Conservation (phyloP, 30 jellyfish, hydroid and myxozoan genomes). For the Rhopilema esculentum region DNA sequence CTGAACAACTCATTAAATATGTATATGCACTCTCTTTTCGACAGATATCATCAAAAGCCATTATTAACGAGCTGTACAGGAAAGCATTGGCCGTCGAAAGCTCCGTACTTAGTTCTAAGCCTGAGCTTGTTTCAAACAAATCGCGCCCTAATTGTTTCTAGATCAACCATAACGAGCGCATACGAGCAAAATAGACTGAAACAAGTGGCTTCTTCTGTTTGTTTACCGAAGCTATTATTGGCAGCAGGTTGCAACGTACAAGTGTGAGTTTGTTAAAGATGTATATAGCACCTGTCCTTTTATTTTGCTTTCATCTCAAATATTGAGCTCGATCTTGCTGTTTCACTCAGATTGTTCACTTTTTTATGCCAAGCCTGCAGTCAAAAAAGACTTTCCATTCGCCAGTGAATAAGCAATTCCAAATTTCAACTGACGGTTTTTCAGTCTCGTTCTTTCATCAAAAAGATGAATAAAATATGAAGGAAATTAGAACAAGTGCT, state of each 20-base stretch:
- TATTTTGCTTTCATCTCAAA: constrained; percentile 33
- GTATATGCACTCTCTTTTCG: constrained; percentile 49
- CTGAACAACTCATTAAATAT: constrained; percentile 44
- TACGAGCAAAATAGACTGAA: constrained; percentile 18
- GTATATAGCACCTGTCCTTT: constrained; percentile 46
- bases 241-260: constrained; percentile 46
- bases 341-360: background rate
- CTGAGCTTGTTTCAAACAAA: constrained; percentile 23
- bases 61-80: constrained; percentile 16
- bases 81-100: constrained; percentile 41
- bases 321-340: background rate
- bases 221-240: constrained; percentile 12
- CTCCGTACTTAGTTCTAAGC: constrained; percentile 21
- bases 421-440: background rate
- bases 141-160: constrained; percentile 23
- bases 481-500: background rate
- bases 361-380: background rate
- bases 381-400: background rate
- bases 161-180: constrained; percentile 10
- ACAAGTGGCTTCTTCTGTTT: constrained; percentile 12
- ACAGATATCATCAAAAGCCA: constrained; percentile 44
- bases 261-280: constrained; percentile 28
- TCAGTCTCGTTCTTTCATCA: background rate
- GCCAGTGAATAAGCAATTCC: background rate
- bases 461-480: background rate